Percentiles rank a stretch among this genome's conserved stretches.
Conservation (phyloP, 2,888 invertebrate species). For the Perithous albicinctus region DNA sequence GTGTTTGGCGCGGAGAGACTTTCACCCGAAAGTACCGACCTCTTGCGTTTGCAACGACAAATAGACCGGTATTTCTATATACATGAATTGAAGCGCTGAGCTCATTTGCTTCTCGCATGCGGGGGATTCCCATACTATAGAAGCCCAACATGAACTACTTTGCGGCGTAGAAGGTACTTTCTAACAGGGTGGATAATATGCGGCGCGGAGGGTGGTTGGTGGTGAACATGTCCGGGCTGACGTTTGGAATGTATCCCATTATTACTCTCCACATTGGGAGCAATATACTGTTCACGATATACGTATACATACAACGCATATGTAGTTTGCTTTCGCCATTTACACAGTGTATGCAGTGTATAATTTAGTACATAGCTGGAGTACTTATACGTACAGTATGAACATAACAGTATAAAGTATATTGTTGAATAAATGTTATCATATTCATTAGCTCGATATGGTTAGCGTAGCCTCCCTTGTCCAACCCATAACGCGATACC, state of each 20-base stretch:
- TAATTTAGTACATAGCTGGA: too few species aligned
- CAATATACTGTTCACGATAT: too few species aligned
- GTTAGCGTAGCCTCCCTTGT: not conserved
- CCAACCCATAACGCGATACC: not conserved
- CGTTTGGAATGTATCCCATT: constrained; percentile 10
- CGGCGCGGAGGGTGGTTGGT: not conserved
- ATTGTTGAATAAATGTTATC: too few species aligned
- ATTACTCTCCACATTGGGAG: not conserved
- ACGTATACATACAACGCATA: too few species aligned
- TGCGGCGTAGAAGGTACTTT: not conserved
- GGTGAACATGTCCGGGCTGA: constrained; percentile 3
- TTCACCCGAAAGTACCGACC: not conserved
- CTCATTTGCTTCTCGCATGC: constrained; percentile 30
- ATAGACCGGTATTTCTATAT: constrained; percentile 77
- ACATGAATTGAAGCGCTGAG: constrained; percentile 75
- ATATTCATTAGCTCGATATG: not conserved
- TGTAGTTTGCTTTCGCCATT: not conserved
- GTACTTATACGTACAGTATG: too few species aligned
- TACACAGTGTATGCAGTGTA: not conserved
- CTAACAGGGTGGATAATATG: not conserved
- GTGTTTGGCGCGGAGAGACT: not conserved
- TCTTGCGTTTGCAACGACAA: constrained; percentile 68
- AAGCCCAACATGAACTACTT: not conserved
- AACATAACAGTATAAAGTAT: too few species aligned
- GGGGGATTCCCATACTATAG: not conserved